A percentile compares a stretch with the other conserved stretches of the same genome.
These are phyloP conservation scores for Eudasyphora cyanicolor DNA, from an alignment of 2,888 invertebrate genomes.

Conservation along the genomic window DNA sequence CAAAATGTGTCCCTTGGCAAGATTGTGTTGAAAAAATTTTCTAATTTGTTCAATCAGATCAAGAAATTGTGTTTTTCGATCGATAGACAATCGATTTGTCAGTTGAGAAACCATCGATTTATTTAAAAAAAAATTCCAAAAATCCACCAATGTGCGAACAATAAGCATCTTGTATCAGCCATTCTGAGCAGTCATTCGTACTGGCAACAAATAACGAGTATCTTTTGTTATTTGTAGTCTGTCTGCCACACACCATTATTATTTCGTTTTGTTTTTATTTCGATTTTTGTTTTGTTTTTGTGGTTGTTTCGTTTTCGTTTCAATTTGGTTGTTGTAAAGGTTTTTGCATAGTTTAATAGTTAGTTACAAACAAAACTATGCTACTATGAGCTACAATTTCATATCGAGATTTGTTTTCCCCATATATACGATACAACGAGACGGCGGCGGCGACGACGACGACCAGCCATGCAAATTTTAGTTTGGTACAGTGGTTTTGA, in stretches of 20 bases:
- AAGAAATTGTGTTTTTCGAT: too few species aligned
- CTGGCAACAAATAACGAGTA: constrained; percentile 8
- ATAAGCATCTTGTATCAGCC: constrained; percentile 8
- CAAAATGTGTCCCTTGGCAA: too few species aligned
- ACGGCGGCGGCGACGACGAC: neutral
- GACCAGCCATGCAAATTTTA: neutral
- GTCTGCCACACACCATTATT: too few species aligned
- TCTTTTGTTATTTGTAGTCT: constrained; percentile 24
- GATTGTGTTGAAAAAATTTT: too few species aligned
- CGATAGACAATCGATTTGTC: too few species aligned
- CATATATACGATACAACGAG: too few species aligned
- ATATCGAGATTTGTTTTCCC: constrained; percentile 32
- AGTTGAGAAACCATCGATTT: too few species aligned
- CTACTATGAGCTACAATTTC: constrained; percentile 46
- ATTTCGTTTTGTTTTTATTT: neutral
- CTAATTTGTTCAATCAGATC: too few species aligned
- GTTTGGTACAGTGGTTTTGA: neutral
- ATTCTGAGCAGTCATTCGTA: neutral
- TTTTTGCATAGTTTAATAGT: constrained; percentile 48
- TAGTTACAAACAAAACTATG: constrained; percentile 52
- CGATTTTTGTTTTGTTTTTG: constrained; percentile 35
- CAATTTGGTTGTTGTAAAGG: constrained; percentile 29
- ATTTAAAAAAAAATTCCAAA: too few species aligned
- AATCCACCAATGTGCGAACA: too few species aligned
- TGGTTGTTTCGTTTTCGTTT: constrained; percentile 1